Conservation (phyloP, 2,113 vertebrate species). For the Burhinus oedicnemus region DNA sequence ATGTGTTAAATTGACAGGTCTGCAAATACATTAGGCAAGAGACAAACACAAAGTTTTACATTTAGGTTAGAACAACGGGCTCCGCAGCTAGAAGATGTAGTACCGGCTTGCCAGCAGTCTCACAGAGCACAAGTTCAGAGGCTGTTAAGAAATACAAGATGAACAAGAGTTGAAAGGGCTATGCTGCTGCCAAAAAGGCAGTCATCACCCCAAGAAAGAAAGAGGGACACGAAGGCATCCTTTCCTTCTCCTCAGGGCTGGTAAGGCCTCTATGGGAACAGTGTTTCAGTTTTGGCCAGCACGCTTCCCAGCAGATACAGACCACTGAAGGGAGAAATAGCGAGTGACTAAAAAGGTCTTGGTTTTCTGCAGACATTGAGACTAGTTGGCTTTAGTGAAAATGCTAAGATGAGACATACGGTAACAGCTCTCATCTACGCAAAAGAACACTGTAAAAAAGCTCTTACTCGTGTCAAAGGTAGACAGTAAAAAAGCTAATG, state of each 20-base stretch:
- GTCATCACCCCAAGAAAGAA: background rate
- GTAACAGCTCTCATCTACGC: background rate
- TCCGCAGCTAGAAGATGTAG: background rate
- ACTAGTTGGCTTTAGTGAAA: background rate
- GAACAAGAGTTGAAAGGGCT: background rate
- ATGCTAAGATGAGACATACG: background rate
- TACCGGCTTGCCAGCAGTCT: background rate
- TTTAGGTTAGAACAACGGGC: background rate
- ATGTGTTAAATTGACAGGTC: background rate
- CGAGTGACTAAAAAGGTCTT: background rate
- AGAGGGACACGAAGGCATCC: background rate
- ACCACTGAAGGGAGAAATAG: background rate
- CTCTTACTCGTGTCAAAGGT: background rate
- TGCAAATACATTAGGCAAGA: background rate
- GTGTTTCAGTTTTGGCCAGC: background rate
- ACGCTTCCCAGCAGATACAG: background rate
- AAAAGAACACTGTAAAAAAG: background rate
- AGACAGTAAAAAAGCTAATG: background rate
- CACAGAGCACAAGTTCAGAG: background rate
- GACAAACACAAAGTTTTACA: background rate
- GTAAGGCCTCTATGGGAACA: background rate
- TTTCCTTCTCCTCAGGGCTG: background rate
- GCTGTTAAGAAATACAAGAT: background rate
- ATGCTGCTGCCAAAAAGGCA: background rate
- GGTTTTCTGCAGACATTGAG: background rate